These are phyloP conservation scores for Dicrostonyx torquatus DNA, from an alignment of 2,797 vertebrate species.

Conservation along the genomic window DNA sequence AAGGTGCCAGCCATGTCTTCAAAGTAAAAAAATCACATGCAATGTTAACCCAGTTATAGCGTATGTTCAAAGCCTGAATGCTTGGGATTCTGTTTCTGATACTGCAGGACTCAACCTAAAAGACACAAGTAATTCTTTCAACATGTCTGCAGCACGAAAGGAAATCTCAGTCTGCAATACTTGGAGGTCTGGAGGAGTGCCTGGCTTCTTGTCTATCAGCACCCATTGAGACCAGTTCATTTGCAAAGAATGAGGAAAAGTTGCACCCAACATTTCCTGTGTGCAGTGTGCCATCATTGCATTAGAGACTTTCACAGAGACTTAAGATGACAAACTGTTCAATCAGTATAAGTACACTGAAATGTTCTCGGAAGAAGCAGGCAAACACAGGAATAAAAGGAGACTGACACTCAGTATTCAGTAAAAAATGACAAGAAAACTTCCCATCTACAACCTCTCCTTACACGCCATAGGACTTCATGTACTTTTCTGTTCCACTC, in stretches of 20 bases:
- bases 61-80: background rate
- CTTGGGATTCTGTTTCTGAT: slow-evolving; percentile 27
- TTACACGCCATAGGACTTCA: background rate
- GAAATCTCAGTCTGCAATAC: background rate
- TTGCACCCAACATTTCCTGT: background rate
- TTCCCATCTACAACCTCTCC: background rate
- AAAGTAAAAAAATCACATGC: background rate
- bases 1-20: background rate
- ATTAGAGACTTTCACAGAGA: background rate
- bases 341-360: background rate
- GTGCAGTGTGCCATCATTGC: background rate
- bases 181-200: background rate
- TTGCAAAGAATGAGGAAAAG: background rate
- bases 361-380: slow-evolving; percentile 26
- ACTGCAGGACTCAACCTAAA: background rate
- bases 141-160: background rate
- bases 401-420: background rate
- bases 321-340: background rate
- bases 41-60: background rate
- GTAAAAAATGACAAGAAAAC: background rate
- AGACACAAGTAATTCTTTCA: background rate
- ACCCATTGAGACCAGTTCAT: background rate
- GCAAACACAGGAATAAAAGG: background rate
- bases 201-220: background rate
- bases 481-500: background rate